phyloP scores from a whole-genome alignment of 2,797 vertebrate genomes.

The Bradypodion ventrale region DNA sequence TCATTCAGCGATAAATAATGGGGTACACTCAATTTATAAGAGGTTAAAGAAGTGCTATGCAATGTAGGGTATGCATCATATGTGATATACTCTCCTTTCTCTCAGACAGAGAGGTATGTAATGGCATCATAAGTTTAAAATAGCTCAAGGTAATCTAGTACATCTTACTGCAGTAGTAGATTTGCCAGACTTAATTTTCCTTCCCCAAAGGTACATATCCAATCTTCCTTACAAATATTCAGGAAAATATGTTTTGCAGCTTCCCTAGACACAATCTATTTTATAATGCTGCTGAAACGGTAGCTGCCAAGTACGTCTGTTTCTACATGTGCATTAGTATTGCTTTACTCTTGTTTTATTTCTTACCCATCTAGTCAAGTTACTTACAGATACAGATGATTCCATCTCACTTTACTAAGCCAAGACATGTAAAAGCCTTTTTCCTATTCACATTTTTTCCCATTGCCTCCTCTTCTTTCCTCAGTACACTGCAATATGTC shows the following conservation, averaged over 20 bases:
- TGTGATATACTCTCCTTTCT: not conserved
- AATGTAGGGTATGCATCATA: not conserved
- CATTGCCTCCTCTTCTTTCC: not conserved
- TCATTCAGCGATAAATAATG: no score
- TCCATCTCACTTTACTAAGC: not conserved
- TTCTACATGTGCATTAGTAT: not conserved
- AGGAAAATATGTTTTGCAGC: not conserved
- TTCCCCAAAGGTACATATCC: not conserved
- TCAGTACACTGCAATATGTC: not conserved
- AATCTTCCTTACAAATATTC: not conserved
- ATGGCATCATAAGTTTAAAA: not conserved
- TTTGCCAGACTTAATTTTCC: not conserved
- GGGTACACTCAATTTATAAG: not conserved
- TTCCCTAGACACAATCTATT: not conserved
- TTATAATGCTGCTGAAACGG: not conserved
- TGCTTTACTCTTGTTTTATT: not conserved
- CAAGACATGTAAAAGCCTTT: not conserved
- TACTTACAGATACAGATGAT: not conserved
- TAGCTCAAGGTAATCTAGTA: not conserved
- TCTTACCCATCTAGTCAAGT: not conserved
- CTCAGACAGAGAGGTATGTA: not conserved
- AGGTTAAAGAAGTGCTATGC: not conserved
- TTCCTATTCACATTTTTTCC: not conserved
- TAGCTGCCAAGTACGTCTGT: not conserved
- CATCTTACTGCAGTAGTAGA: not conserved